Base-by-base conservation (phyloP, 1,140 invertebrate genomes). In the Bilobella aurantiaca region DNA sequence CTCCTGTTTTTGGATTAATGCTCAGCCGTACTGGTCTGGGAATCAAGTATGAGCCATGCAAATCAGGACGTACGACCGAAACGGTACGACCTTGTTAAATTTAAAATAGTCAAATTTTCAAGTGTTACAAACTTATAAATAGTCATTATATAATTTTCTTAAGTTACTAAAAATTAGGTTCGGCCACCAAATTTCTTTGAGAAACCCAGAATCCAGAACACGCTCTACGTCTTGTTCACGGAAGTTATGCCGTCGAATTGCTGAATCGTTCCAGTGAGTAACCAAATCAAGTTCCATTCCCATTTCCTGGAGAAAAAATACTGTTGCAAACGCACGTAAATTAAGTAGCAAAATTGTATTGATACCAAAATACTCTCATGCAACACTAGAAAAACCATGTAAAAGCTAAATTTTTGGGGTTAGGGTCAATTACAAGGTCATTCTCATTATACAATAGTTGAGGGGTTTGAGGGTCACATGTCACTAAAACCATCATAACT, bases 141-240 rank as follows among this genome's bases (percentile, higher is more conserved):
- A 53, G 49, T 18, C 49, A 53, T 53, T 23, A 12, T 53, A 18
- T 53, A 23, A 16, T 53, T 18, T 16, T 12, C 21, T 14, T 5
- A 53, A 3, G 12, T 53, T 53, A 53, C 49, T 53, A 23, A 53
- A 53, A 23, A 53, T 5, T 5, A 53, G 23, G 21, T 53, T 53
- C 5, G 49, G 49, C 49, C 49, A 53, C 49, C 49, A 53, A 18
- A 53, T 53, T 53, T 53, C 12, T 23, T 53, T 53, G 49, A 53
- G 49, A 23, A 53, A 53, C 23, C 23, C 49, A 18, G 49, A 53
- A 23, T 53, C 49, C 12, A 53, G 49, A 12, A 23, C 23, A 8
- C 49, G 8, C 8, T 53, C 49, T 23, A 16, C 49, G 21, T 53
- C 21, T 5, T 12, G 8, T 16, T 53, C 49, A 12, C 8, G 5